Percentiles rank a stretch among this genome's conserved stretches.
phyloP scores from a whole-genome alignment of 2,113 vertebrate genomes.

The Ceyx melanurus region DNA sequence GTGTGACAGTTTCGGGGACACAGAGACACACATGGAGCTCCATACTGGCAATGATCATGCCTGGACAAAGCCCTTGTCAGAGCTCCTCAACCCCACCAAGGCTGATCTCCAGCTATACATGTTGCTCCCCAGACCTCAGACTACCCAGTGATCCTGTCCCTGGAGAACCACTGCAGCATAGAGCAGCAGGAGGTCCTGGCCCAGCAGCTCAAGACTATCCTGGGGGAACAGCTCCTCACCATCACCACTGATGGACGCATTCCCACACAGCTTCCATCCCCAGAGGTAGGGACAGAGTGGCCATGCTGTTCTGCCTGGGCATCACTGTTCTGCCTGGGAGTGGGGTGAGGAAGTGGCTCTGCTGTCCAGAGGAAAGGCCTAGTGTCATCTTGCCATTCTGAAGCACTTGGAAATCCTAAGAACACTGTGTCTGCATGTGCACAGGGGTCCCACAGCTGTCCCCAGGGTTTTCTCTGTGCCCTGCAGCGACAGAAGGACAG shows the following conservation, averaged over 20 bases:
- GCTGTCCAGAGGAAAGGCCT: not conserved
- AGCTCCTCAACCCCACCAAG: not conserved
- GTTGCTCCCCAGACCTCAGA: constrained; percentile 77
- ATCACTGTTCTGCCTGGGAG: not conserved
- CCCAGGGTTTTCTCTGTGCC: not conserved
- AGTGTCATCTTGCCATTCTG: not conserved
- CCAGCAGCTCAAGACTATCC: constrained; percentile 79
- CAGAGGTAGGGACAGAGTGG: constrained; percentile 76
- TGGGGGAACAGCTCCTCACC: constrained; percentile 84
- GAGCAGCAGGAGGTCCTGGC: constrained; percentile 88
- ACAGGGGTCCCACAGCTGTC: not conserved
- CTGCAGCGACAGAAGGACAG: not conserved
- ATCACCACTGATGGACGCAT: constrained; percentile 71
- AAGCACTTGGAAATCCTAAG: not conserved
- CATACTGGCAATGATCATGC: fast-evolving
- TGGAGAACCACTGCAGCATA: constrained; percentile 92
- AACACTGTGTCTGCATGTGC: not conserved
- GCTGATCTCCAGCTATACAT: not conserved
- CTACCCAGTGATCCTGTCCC: constrained; percentile 88
- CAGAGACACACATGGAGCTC: not conserved
- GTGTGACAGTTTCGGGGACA: not conserved
- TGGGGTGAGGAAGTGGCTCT: not conserved
- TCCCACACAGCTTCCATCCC: constrained; percentile 83
- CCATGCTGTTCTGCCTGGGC: not conserved
- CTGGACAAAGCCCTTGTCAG: not conserved